Conservation (phyloP, 37 sponge, comb jelly and placozoan species). For the Spongilla lacustris region DNA sequence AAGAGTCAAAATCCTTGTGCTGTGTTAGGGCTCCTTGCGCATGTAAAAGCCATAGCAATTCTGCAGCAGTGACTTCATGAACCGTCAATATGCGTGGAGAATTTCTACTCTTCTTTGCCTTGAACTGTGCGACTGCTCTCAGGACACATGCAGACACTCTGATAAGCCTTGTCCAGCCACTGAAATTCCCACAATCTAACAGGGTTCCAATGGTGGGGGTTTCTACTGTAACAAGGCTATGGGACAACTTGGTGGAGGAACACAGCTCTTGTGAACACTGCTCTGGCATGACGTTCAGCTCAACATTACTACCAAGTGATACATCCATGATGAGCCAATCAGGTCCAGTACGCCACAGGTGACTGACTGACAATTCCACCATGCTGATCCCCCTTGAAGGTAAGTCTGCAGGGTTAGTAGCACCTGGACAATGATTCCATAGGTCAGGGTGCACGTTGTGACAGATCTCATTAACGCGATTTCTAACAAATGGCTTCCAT, state of each 20-base stretch:
- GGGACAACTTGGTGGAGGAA: slow-evolving; percentile 6
- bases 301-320: slow-evolving; percentile 3
- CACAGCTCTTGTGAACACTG: slow-evolving; percentile 27
- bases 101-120: background rate
- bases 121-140: slow-evolving; percentile 37
- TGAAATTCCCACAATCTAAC: slow-evolving; percentile 18
- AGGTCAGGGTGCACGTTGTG: slow-evolving; percentile 27
- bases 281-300: slow-evolving; percentile 18
- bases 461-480: slow-evolving; percentile 32
- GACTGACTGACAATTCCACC: slow-evolving; percentile 38
- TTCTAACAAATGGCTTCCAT: slow-evolving; percentile 56
- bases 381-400: slow-evolving; percentile 4
- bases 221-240: background rate
- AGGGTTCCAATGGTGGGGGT: slow-evolving; percentile 10
- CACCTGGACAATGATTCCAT: slow-evolving; percentile 48
- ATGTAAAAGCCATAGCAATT: slow-evolving; percentile 37
- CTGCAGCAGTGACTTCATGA: slow-evolving; percentile 18
- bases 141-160: slow-evolving; percentile 55
- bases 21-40: slow-evolving; percentile 18
- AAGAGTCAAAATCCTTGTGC: slow-evolving; percentile 27
- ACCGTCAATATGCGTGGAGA: slow-evolving; percentile 9
- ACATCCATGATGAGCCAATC: slow-evolving; percentile 24
- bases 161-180: slow-evolving; percentile 31
- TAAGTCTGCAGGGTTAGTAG: slow-evolving; percentile 36
- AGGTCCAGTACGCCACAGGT: slow-evolving; percentile 51